phyloP scores from a whole-genome alignment of 2,797 vertebrate genomes.

The Mycteria americana region DNA sequence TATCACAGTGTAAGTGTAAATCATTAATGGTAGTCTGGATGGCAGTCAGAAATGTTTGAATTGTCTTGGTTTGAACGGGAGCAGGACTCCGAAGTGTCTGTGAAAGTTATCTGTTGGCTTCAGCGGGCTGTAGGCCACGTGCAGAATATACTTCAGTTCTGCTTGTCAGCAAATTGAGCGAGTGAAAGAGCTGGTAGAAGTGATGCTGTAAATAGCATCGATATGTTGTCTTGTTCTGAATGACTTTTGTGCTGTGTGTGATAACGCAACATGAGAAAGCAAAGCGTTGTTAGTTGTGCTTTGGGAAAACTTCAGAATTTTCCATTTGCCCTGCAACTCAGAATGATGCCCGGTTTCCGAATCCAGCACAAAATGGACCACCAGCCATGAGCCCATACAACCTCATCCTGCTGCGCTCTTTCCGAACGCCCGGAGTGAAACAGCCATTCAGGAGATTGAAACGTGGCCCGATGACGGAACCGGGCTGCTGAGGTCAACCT shows the following conservation, averaged over 20 bases:
- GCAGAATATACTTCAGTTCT: not conserved
- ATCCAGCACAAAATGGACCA: not conserved
- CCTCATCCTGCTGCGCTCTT: not conserved
- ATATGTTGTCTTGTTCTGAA: not conserved
- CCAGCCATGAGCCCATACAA: not conserved
- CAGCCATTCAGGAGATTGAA: not conserved
- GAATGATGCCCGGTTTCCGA: not conserved
- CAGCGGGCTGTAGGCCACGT: not conserved
- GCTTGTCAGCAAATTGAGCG: not conserved
- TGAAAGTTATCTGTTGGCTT: not conserved
- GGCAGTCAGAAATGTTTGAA: not conserved
- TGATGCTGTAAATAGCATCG: not conserved
- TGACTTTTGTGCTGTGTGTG: not conserved
- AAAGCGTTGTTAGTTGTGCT: not conserved
- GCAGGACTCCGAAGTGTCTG: too few species aligned
- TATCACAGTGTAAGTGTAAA: not conserved
- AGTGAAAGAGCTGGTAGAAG: not conserved
- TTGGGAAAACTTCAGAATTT: not conserved
- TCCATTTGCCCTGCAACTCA: not conserved
- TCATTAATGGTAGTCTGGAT: too few species aligned
- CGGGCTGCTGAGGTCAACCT: not conserved
- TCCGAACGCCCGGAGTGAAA: not conserved
- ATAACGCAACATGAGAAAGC: accelerated
- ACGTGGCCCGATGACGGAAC: not conserved
- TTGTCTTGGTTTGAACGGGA: not conserved